These are phyloP conservation scores for Pyxicephalus adspersus DNA, from an alignment of 2,113 vertebrate genomes.

Conservation along the genomic window DNA sequence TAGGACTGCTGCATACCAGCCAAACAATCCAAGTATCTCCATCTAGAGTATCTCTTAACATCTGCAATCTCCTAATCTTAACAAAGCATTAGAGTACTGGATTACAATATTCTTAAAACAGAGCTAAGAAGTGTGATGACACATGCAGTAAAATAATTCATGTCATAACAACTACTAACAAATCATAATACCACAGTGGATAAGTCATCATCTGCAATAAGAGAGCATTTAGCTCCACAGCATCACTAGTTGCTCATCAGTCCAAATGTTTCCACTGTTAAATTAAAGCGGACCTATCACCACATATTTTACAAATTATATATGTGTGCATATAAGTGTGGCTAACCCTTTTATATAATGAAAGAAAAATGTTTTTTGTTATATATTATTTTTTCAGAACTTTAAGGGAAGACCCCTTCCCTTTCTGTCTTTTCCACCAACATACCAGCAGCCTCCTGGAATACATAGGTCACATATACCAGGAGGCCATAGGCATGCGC, in stretches of 20 bases:
- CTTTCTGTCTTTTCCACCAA: no score
- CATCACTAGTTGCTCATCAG: background rate
- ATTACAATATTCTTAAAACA: conserved; percentile 24
- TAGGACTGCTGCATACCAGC: conserved; percentile 34
- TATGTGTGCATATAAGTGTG: no score
- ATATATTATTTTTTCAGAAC: no score
- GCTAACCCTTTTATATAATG: no score
- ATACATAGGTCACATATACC: no score
- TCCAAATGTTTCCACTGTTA: background rate
- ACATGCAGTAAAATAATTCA: conserved; percentile 39
- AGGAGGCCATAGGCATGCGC: no score
- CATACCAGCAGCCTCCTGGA: no score
- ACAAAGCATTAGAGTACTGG: conserved; percentile 25
- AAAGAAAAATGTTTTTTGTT: no score
- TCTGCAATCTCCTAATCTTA: conserved; percentile 19
- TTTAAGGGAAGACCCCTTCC: no score
- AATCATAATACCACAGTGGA: background rate
- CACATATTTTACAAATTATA: no score
- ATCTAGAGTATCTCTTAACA: conserved; percentile 45
- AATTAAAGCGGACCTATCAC: no score
- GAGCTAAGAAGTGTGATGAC: conserved; percentile 14
- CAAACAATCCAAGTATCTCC: conserved; percentile 47
- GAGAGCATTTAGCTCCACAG: background rate
- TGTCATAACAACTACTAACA: background rate
- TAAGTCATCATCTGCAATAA: background rate